These are phyloP conservation scores for Tridacna gigas DNA, from an alignment of 2,888 invertebrate genomes.

Conservation along the genomic window DNA sequence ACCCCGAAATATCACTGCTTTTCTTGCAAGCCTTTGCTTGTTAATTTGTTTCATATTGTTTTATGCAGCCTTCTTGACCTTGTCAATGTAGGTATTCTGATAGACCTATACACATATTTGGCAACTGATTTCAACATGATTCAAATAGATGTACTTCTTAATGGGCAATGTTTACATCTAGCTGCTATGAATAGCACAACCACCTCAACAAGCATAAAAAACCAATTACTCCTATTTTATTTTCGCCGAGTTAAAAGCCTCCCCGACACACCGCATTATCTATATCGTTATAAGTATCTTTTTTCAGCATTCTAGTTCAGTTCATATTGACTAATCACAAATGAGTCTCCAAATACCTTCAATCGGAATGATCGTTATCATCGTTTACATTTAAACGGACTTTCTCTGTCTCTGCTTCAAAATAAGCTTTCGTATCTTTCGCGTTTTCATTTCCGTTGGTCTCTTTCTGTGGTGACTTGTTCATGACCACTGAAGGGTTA, in stretches of 20 bases:
- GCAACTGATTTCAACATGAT: too few relatives aligned
- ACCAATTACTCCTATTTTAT: background rate
- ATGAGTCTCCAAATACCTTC: conserved; percentile 67
- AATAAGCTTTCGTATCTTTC: conserved; percentile 77
- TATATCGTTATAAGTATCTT: background rate
- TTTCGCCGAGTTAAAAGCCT: too few relatives aligned
- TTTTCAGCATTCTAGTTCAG: conserved; percentile 1
- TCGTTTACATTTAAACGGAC: conserved; percentile 79
- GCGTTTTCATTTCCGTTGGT: conserved; percentile 74
- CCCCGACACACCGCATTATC: background rate
- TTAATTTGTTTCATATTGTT: too few relatives aligned
- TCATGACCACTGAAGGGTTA: conserved; percentile 80
- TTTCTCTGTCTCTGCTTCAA: conserved; percentile 80
- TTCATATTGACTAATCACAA: conserved; percentile 25
- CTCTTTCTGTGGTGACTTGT: conserved; percentile 79
- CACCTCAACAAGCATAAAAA: background rate
- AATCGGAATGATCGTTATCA: conserved; percentile 66
- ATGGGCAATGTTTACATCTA: too few relatives aligned
- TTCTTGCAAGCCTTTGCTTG: too few relatives aligned
- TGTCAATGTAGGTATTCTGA: too few relatives aligned
- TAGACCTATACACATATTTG: too few relatives aligned
- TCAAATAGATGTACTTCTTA: too few relatives aligned
- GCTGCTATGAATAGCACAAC: too few relatives aligned
- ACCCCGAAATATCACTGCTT: too few relatives aligned
- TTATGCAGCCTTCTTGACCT: too few relatives aligned